Evolutionary conservation across 2,888 invertebrate genomes (phyloP).

Genomic region (Actias luna): DNA sequence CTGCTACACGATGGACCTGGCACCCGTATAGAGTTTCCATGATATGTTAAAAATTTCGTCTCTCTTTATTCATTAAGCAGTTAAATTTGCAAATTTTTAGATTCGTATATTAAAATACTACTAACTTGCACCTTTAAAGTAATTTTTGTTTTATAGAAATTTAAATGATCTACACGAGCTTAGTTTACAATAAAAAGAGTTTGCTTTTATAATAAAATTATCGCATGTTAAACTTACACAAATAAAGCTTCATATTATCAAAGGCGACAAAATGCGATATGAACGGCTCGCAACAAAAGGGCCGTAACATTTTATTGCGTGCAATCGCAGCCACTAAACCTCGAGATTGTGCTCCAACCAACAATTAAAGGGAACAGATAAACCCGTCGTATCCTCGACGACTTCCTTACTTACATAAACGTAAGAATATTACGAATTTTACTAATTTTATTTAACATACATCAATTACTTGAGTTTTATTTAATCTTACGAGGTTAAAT

Average conservation of each 20-base stretch:
- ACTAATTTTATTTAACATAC: not conserved
- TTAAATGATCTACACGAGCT: not conserved
- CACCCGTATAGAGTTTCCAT: too few species aligned
- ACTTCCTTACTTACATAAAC: slow-evolving; percentile 23
- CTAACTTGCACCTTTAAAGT: too few species aligned
- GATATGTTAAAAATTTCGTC: too few species aligned
- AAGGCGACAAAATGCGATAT: slow-evolving; percentile 50
- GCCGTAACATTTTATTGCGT: slow-evolving; percentile 67
- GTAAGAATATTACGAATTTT: slow-evolving; percentile 7
- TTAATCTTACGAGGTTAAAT: too few species aligned
- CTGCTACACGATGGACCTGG: too few species aligned
- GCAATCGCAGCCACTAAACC: slow-evolving; percentile 62
- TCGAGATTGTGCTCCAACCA: slow-evolving; percentile 64
- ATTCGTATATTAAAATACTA: too few species aligned
- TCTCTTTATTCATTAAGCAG: too few species aligned
- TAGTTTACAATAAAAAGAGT: not conserved
- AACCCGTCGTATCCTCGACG: slow-evolving; percentile 51
- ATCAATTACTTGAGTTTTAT: not conserved
- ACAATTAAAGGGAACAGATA: slow-evolving; percentile 71
- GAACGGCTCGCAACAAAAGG: slow-evolving; percentile 55
- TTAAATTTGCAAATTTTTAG: too few species aligned
- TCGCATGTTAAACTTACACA: slow-evolving; percentile 31
- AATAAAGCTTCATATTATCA: slow-evolving; percentile 29
- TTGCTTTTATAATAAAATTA: not conserved
- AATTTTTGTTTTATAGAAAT: not conserved